Base-by-base conservation (phyloP, 2,888 invertebrate genomes). In the Cheilosia impressa region DNA sequence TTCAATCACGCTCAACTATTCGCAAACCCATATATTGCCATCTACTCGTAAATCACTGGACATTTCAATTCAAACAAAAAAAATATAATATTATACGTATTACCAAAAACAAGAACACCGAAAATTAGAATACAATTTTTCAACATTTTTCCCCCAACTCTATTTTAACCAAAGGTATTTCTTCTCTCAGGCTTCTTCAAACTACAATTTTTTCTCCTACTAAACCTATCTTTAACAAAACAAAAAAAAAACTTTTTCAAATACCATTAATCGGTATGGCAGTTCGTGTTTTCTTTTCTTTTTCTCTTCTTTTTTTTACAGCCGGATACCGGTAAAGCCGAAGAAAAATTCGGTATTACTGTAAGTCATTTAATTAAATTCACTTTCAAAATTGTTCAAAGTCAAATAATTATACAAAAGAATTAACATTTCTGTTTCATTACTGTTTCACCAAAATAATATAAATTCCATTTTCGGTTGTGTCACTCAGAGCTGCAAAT, bases 261-360 rank as follows among this genome's bases (percentile, higher is more conserved):
- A 69, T 81, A 87, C 81, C 85, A 87, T 73, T 82, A 82, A 78
- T 87, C 87, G 82, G 87, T 87, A 87, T 87, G 85, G 82, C 87
- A 87, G 69, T 34, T 73, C 57, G 72, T 78, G 58, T 82, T 82
- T 81, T 82, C 73, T 82, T 80, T 72, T 68, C 27, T 63, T 81
- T 81, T 77, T 78, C 50, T 66, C 55, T 66, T 62, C 24, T 52
- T 52, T 27, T 27, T 63, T 83, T 87, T 87, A 87, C 88, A 89
- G 89, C 89, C 88, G 88, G 89, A 88, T 88, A 88, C 87, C 88
- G 89, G 88, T 88, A 89, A 88, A 88, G 88, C 87, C 88, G 88
- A 87, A 83, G 82, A 88, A 80, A 89, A 88, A 88, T 72, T 89
- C 88, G 88, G 89, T 87, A 89, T 89, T 88, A 89, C 88, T 88